Conservation (phyloP, 1,140 invertebrate species). For the Conus betulinus region DNA sequence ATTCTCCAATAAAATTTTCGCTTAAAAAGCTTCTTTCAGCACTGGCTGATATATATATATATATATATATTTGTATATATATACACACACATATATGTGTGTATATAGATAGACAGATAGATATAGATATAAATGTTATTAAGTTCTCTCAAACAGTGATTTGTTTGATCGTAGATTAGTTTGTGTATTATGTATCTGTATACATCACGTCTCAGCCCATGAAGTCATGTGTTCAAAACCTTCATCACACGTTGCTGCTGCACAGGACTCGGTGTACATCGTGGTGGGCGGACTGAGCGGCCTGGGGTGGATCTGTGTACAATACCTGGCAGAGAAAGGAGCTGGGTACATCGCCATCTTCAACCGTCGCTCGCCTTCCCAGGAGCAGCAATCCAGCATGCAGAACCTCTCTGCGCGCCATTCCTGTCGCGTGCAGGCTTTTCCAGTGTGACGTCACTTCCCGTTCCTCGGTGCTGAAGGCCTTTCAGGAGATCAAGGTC, state of each 20-base stretch:
- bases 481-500: neutral
- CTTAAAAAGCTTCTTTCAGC: too few species aligned
- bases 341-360: constrained; percentile 55
- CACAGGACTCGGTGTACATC: constrained; percentile 51
- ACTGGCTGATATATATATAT: too few species aligned
- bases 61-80: too few species aligned
- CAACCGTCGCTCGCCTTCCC: constrained; percentile 46
- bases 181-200: too few species aligned
- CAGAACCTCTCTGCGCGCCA: neutral
- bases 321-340: constrained; percentile 52
- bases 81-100: too few species aligned
- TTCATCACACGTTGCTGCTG: neutral
- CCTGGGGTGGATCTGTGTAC: constrained; percentile 61
- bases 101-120: too few species aligned
- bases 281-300: constrained; percentile 65
- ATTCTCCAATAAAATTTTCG: too few species aligned
- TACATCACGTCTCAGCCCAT: too few species aligned
- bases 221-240: too few species aligned
- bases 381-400: neutral
- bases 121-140: too few species aligned
- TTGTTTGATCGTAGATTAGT: too few species aligned
- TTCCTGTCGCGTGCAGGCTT: neutral
- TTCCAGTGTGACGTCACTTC: constrained; percentile 6
- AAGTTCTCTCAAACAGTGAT: too few species aligned
- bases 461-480: neutral